These are phyloP conservation scores for Falco naumanni DNA, from an alignment of 2,797 vertebrate species.

Conservation along the genomic window DNA sequence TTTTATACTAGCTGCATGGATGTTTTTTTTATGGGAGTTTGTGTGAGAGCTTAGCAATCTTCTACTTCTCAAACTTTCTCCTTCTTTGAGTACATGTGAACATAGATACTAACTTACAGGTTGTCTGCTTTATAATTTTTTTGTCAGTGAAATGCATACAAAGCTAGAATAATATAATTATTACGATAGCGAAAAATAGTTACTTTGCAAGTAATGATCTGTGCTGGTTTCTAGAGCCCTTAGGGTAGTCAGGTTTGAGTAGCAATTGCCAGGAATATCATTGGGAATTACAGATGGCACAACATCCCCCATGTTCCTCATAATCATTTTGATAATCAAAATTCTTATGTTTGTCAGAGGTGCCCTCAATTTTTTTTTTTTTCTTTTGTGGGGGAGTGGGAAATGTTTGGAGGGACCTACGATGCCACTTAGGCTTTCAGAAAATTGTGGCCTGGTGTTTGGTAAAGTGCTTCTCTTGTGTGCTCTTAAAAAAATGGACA, in stretches of 20 bases:
- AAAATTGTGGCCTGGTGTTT: background rate
- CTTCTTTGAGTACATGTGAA: background rate
- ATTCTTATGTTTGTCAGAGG: background rate
- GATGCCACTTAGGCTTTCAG: rapidly evolving
- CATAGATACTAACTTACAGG: background rate
- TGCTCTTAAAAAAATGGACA: background rate
- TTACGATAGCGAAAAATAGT: background rate
- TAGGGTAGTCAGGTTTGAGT: background rate
- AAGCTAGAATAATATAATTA: background rate
- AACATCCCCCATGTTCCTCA: background rate
- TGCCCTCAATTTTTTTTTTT: background rate
- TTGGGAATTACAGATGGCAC: background rate
- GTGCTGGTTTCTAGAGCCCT: background rate
- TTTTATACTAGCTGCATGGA: background rate
- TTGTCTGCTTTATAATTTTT: background rate
- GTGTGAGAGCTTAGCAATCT: background rate
- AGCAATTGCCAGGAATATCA: background rate
- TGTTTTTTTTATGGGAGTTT: background rate
- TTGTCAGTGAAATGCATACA: background rate
- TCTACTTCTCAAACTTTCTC: background rate
- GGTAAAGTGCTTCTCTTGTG: background rate
- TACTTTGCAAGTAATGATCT: background rate
- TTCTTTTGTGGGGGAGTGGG: background rate
- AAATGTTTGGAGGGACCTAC: background rate
- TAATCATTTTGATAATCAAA: background rate